Conservation (phyloP, 2,797 vertebrate genomes). For the Enteromius fasciolatus region DNA sequence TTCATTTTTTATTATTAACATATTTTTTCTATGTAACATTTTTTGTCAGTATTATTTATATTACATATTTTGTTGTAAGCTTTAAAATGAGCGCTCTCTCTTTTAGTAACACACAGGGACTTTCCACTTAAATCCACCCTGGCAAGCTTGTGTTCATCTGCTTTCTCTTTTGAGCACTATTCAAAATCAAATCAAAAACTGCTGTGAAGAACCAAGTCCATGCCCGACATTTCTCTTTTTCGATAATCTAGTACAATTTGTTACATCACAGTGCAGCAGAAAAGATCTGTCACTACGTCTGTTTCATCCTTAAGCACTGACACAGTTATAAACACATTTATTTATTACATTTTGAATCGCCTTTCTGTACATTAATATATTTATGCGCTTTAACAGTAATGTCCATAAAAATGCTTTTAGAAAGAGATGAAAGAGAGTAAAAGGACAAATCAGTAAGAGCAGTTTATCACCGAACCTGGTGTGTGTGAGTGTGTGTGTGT, state of each 20-base stretch:
- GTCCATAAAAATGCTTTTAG: not conserved
- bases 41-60: not conserved
- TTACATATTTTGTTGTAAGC: not conserved
- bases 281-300: not conserved
- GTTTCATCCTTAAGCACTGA: not conserved
- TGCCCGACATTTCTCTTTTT: not conserved
- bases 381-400: not conserved
- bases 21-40: not conserved
- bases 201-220: not conserved
- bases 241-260: not conserved
- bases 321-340: not conserved
- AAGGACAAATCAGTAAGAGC: not conserved
- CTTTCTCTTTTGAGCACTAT: not conserved
- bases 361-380: not conserved
- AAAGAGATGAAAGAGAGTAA: constrained; percentile 4
- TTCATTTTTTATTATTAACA: not conserved
- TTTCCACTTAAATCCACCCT: not conserved
- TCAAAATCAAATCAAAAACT: not conserved
- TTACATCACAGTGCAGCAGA: not conserved
- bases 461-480: not conserved
- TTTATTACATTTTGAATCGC: not conserved
- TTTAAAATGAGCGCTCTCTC: not conserved
- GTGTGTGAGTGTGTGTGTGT: not conserved
- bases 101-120: not conserved
- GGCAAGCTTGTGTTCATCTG: not conserved